Evolutionary conservation across 2,113 vertebrate species (phyloP).

Genomic region (Tychaedon coryphoeus): DNA sequence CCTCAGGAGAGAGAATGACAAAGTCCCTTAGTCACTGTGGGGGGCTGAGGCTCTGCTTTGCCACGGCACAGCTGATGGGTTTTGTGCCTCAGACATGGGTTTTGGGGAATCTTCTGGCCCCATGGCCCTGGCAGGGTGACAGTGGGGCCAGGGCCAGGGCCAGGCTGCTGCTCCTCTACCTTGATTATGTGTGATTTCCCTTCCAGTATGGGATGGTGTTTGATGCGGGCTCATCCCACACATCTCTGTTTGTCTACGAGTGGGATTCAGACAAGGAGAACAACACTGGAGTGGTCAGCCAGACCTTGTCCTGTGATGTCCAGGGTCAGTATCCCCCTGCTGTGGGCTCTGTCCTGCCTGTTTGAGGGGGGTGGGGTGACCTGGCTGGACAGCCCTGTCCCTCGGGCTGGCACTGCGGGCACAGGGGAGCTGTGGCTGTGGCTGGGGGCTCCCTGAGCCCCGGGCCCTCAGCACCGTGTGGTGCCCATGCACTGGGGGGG

Average conservation of each 20-base stretch:
- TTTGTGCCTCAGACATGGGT: neutral
- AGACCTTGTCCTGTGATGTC: constrained; percentile 80
- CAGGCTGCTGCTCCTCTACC: neutral
- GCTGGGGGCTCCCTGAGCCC: neutral
- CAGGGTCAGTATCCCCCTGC: constrained; percentile 67
- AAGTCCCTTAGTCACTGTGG: fast-evolving
- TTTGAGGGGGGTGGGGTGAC: fast-evolving
- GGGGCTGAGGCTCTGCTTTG: neutral
- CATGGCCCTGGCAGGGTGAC: neutral
- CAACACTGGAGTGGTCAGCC: constrained; percentile 82
- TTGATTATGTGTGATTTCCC: neutral
- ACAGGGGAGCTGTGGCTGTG: neutral
- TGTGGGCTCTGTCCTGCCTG: neutral
- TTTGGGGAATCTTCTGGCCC: neutral
- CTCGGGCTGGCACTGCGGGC: fast-evolving
- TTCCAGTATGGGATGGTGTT: constrained; percentile 87
- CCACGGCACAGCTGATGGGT: fast-evolving
- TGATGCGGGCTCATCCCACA: constrained; percentile 90
- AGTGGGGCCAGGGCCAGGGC: neutral
- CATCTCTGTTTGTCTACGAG: constrained; percentile 83
- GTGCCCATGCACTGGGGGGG: neutral
- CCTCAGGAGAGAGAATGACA: neutral
- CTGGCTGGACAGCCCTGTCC: neutral
- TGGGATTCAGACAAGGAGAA: constrained; percentile 88
- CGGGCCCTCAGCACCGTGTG: fast-evolving